phyloP scores from a whole-genome alignment of 2,888 invertebrate species.

The Sarcophaga carnaria region DNA sequence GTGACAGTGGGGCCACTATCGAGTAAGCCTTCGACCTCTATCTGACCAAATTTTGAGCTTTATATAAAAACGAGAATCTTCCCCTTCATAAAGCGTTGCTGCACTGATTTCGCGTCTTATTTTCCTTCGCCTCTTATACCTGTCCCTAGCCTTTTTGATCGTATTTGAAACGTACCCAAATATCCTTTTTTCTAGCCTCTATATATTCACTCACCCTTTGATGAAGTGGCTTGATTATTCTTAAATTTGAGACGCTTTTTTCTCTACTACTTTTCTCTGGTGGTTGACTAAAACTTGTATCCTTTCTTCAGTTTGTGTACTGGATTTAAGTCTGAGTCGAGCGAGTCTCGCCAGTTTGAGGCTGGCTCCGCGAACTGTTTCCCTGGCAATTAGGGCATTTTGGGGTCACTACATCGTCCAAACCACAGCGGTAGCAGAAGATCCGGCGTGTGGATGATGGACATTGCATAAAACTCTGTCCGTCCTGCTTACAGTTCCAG shows the following conservation, averaged over 20 bases:
- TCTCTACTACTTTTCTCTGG: background rate
- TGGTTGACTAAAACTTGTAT: background rate
- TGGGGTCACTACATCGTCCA: background rate
- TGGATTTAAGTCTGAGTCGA: background rate
- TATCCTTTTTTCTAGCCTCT: too few relatives aligned
- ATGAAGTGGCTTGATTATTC: too few relatives aligned
- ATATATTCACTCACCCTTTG: too few relatives aligned
- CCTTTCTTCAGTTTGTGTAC: background rate
- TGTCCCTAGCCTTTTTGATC: too few relatives aligned
- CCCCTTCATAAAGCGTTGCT: background rate
- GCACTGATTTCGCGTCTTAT: too few relatives aligned
- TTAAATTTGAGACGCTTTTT: too few relatives aligned
- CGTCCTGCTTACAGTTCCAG: conserved; percentile 12
- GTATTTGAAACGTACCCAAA: too few relatives aligned
- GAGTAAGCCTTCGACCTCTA: too few relatives aligned
- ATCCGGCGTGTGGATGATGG: background rate
- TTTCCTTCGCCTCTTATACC: too few relatives aligned
- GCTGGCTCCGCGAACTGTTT: conserved; percentile 13
- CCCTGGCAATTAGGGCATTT: conserved; percentile 38
- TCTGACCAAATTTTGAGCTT: too few relatives aligned
- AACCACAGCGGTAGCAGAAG: conserved; percentile 1
- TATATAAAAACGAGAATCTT: background rate
- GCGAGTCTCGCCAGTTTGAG: conserved; percentile 27
- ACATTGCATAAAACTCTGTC: too few relatives aligned
- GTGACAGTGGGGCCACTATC: too few relatives aligned